Conservation (phyloP, 2,113 vertebrate species). For the Arothron firmamentum region DNA sequence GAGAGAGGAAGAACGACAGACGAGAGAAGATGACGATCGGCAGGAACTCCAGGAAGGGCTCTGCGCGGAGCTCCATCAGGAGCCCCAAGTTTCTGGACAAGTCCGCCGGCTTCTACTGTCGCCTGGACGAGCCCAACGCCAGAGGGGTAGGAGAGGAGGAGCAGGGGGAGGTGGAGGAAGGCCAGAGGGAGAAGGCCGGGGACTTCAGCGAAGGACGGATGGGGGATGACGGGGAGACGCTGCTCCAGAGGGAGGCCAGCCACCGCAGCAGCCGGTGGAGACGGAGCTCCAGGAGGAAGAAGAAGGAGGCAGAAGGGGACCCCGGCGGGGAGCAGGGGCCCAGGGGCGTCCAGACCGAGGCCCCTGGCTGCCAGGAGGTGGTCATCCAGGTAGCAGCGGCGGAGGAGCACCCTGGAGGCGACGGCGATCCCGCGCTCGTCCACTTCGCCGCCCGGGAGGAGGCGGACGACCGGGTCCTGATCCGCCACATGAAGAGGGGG, state of each 20-base stretch:
- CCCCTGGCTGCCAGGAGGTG: slow-evolving; percentile 7
- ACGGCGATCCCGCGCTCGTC: background rate
- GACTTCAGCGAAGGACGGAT: slow-evolving; percentile 41
- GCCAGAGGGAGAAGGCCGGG: background rate
- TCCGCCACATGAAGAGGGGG: slow-evolving; percentile 52
- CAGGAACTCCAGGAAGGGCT: slow-evolving; percentile 67
- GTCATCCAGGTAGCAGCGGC: slow-evolving; percentile 23
- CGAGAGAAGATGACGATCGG: slow-evolving; percentile 70
- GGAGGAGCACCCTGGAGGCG: slow-evolving; percentile 21
- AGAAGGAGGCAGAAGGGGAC: slow-evolving; percentile 41
- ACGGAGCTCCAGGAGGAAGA: slow-evolving; percentile 65
- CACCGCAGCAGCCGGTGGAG: slow-evolving; percentile 70
- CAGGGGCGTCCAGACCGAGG: background rate
- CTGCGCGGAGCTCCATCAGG: slow-evolving; percentile 56
- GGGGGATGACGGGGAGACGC: slow-evolving; percentile 68
- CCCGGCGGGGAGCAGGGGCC: background rate
- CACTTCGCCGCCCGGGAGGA: slow-evolving; percentile 50
- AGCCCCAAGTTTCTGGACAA: slow-evolving; percentile 74
- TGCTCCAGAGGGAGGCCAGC: slow-evolving; percentile 62
- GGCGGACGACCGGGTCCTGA: slow-evolving; percentile 51
- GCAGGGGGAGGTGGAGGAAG: slow-evolving; percentile 9
- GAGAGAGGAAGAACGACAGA: background rate
- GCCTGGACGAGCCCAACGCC: slow-evolving; percentile 65
- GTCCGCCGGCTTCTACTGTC: slow-evolving; percentile 71
- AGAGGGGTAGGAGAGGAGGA: background rate